Percentiles rank a stretch among this genome's conserved stretches.
These are phyloP conservation scores for Eubasilissa regina DNA, from an alignment of 1,140 invertebrate genomes.

Conservation along the genomic window DNA sequence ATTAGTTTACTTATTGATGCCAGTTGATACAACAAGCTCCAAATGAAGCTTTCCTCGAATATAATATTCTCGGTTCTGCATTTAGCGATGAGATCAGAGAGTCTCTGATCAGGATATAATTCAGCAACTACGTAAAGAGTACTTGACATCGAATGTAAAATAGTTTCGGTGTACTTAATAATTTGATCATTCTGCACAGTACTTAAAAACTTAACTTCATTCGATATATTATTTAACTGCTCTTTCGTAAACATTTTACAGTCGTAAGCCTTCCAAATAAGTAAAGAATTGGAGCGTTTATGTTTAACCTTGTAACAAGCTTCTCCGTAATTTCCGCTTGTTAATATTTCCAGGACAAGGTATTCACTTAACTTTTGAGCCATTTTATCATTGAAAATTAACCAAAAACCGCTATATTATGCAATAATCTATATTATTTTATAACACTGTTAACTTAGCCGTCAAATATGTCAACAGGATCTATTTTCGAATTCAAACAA, in stretches of 20 bases:
- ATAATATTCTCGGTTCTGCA: constrained; percentile 50
- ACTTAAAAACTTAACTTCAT: constrained; percentile 36
- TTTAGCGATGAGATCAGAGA: constrained; percentile 39
- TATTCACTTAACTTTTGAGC: constrained; percentile 45
- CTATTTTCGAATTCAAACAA: constrained; percentile 30
- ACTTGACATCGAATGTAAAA: constrained; percentile 37
- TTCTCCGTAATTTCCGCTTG: constrained; percentile 40
- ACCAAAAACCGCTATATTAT: constrained; percentile 7
- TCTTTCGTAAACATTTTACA: constrained; percentile 35
- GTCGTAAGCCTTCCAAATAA: constrained; percentile 50
- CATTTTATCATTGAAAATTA: constrained; percentile 19
- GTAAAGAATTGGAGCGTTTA: constrained; percentile 37
- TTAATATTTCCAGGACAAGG: constrained; percentile 42
- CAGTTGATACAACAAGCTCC: constrained; percentile 67
- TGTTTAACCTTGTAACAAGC: constrained; percentile 49
- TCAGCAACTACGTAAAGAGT: constrained; percentile 51
- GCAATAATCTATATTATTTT: neutral
- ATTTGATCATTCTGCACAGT: constrained; percentile 24
- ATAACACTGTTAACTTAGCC: neutral
- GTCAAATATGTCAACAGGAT: constrained; percentile 13
- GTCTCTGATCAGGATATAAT: constrained; percentile 27
- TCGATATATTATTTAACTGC: constrained; percentile 30
- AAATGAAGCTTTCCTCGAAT: constrained; percentile 67
- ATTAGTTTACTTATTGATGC: constrained; percentile 64
- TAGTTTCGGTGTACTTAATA: constrained; percentile 42